Evolutionary conservation across 2,888 invertebrate genomes (phyloP).

Genomic region (Brachylomia viminalis): DNA sequence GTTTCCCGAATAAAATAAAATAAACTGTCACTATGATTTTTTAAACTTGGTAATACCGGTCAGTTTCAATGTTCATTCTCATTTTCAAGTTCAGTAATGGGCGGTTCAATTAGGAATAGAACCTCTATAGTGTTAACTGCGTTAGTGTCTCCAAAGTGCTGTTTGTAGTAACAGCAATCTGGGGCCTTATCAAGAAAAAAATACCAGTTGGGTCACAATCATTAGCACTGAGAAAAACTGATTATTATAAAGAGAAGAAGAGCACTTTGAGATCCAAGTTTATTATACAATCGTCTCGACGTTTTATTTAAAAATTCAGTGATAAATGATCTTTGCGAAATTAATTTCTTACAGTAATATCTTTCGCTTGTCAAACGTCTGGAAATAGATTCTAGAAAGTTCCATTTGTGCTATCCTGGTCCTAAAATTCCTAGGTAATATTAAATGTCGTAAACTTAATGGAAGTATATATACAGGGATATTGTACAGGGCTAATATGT

Average conservation of each 20-base stretch:
- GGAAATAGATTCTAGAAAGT: constrained; percentile 26
- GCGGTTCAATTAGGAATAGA: too few relatives aligned
- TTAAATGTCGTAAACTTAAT: constrained; percentile 28
- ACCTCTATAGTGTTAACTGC: too few relatives aligned
- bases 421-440: not conserved
- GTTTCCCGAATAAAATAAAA: too few relatives aligned
- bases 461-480: too few relatives aligned
- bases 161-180: too few relatives aligned
- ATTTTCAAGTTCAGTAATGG: too few relatives aligned
- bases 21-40: too few relatives aligned
- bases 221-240: not conserved
- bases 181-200: too few relatives aligned
- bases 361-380: constrained; percentile 34
- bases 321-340: constrained; percentile 31
- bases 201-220: not conserved
- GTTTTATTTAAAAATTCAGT: constrained; percentile 19
- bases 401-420: constrained; percentile 19
- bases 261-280: not conserved
- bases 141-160: too few relatives aligned
- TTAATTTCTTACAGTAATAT: constrained; percentile 22
- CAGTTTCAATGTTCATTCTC: too few relatives aligned
- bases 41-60: too few relatives aligned
- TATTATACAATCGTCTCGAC: not conserved
- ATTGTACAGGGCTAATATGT: too few relatives aligned
- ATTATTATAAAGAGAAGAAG: not conserved